phyloP scores from a whole-genome alignment of 2,113 vertebrate genomes.

The Micronycteris hirsuta region DNA sequence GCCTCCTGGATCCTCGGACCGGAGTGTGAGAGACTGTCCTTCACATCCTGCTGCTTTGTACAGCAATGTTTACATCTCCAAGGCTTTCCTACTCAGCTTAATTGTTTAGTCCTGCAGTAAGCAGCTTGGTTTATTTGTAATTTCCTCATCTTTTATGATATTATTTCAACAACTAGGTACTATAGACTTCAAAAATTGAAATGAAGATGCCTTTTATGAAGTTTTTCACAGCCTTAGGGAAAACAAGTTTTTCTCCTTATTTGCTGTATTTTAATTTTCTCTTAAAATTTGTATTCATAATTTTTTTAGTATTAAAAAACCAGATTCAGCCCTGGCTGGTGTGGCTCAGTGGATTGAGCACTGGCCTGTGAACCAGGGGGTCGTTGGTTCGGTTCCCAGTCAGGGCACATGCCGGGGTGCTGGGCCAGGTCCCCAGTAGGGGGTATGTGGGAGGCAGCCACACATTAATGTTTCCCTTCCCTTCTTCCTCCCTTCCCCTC shows the following conservation, averaged over 20 bases:
- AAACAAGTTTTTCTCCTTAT: neutral
- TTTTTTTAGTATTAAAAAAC: neutral
- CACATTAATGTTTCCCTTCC: no score
- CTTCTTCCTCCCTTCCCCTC: no score
- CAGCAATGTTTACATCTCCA: neutral
- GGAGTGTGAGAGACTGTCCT: neutral
- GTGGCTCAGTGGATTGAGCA: no score
- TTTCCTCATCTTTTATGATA: neutral
- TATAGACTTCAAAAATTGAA: neutral
- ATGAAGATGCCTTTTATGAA: neutral
- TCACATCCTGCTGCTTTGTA: neutral
- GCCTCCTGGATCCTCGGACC: neutral
- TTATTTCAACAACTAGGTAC: neutral
- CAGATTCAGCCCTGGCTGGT: no score
- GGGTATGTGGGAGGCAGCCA: no score
- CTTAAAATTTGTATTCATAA: neutral
- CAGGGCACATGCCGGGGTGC: no score
- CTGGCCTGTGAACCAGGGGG: no score
- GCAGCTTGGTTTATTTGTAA: neutral
- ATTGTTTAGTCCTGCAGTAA: neutral
- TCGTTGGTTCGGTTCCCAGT: no score
- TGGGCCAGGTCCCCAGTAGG: no score
- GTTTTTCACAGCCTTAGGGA: neutral
- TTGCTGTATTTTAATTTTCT: neutral
- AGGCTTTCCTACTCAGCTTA: neutral